These are phyloP conservation scores for Ammospiza maritima DNA, from an alignment of 2,797 vertebrate species.

Conservation along the genomic window DNA sequence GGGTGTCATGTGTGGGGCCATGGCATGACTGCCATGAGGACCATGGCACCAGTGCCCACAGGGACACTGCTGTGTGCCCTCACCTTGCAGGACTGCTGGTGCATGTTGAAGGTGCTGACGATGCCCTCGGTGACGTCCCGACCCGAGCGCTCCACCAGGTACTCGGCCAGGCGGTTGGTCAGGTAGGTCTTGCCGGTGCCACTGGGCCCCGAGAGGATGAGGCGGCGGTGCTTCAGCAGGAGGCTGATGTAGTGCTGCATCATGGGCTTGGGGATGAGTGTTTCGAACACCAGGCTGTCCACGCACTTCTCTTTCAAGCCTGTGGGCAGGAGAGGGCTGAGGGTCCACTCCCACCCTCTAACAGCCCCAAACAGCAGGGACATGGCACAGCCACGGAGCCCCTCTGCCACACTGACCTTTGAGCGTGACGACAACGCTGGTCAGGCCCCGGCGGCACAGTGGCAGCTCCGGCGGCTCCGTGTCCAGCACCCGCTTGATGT, in stretches of 20 bases:
- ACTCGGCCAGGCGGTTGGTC: conserved; percentile 90
- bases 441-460: conserved; percentile 81
- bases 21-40: accelerated
- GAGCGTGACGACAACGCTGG: conserved; percentile 83
- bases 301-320: conserved; percentile 92
- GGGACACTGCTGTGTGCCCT: neutral
- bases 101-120: conserved; percentile 95
- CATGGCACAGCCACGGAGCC: accelerated
- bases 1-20: accelerated
- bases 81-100: conserved; percentile 95
- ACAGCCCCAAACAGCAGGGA: accelerated
- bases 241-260: conserved; percentile 96
- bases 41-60: accelerated
- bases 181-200: conserved; percentile 96
- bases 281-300: conserved; percentile 95
- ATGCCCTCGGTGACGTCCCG: conserved; percentile 83
- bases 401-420: conserved; percentile 83
- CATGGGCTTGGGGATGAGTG: conserved; percentile 95
- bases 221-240: conserved; percentile 92
- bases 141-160: conserved; percentile 89
- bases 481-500: conserved; percentile 85
- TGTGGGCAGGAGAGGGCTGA: conserved; percentile 46
- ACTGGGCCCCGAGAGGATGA: conserved; percentile 93
- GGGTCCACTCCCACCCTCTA: accelerated
- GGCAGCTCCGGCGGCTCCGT: conserved; percentile 83